Evolutionary conservation across 1,140 invertebrate genomes (phyloP), one percentile per base, ranked within the genome.

Genomic region (Scaptomyza pallida): DNA sequence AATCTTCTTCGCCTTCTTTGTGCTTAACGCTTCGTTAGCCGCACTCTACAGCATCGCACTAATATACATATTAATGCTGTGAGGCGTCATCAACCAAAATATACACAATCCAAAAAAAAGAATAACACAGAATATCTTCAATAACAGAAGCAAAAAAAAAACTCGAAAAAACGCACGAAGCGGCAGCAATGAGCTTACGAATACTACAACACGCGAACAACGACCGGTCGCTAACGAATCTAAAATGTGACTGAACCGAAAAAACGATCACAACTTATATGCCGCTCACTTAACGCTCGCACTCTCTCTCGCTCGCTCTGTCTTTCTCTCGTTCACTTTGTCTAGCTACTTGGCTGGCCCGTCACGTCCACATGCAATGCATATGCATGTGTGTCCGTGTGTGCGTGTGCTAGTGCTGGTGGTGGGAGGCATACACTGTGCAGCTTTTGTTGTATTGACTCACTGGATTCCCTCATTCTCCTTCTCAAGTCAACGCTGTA

Each of bases 71-170:
- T 75, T 80, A 81, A 76, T 73, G 54, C 40, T 57, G 59, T 57
- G 65, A 47, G 45, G 51, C 62, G 59, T 81, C 72, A 81, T 76
- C 73, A 70, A 64, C 78, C 23, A 37, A 81, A 81, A 78, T 74
- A 62, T 41, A 63, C 51, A 63, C 59, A 62, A 44, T 40, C 45
- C 55, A 69, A 52, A 59, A 33, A 63, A 64, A 48, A 59, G 48
- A 61, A 64, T 43, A 59, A 43, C 30, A 6, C 60, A 26, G 23
- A 26, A 30, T 43, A 33, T 51, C 15, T 8, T 15, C 21, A 51
- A 51, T n/a, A n/a, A n/a, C n/a, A n/a, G n/a, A n/a, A n/a, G n/a
- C 9, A 13, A 16, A n/a, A 51, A 10, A 13, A 33, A n/a, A 51
- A 37, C 12, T 37, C 33, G 12, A 37, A 37, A 30, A 37, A 30